Evolutionary conservation across 2,888 invertebrate species (phyloP), one percentile per base, ranked within the genome.

Genomic region (Dasypolia templi): DNA sequence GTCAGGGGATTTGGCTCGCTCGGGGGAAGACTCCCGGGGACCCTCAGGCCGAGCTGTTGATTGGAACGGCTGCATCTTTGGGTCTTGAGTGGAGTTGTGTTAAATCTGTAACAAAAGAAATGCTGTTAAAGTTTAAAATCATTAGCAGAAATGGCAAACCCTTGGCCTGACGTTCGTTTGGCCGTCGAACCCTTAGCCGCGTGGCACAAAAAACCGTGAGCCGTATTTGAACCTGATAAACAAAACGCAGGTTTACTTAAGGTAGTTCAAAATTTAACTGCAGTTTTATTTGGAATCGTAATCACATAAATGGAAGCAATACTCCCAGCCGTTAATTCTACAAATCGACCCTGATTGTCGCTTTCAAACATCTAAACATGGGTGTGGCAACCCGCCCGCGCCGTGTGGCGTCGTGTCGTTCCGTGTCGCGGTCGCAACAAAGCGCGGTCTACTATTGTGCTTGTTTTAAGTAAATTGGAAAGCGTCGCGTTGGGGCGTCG

Each of bases 381-480:
- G 87, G 86, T 76, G 87, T 86, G 82, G 56, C 73, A 46, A 22
- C 2, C 62, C 75, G 66, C 55, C 75, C 75, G 76, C 74, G 59
- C 39, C 61, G 11, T 29, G 35, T 69, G 46, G 42, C 72, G 7
- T 44, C 51, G 56, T 22, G 11, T 22, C 44, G 70, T 82, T 86
- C 7, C 56, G 68, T 44, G 86, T 87, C 86, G 75, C 69, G 59
- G 69, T 75, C 71, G 79, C 83, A 76, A 90, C 90, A 91, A 90
- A 86, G 88, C 87, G 66, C 79, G 78, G 78, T 80, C 82, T 72
- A 70, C 84, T 71, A 85, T 88, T 86, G 88, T 89, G 81, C 92
- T 92, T 93, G 94, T 95, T 95, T 95, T 95, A 93, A 93, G 93
- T 89, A 95, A 94, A 95, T 95, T 95, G 95, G 92, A 93, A 91